Evolutionary conservation across 2,113 vertebrate genomes (phyloP), one percentile per base, ranked within the genome.

Genomic region (Motacilla tschutschensis): DNA sequence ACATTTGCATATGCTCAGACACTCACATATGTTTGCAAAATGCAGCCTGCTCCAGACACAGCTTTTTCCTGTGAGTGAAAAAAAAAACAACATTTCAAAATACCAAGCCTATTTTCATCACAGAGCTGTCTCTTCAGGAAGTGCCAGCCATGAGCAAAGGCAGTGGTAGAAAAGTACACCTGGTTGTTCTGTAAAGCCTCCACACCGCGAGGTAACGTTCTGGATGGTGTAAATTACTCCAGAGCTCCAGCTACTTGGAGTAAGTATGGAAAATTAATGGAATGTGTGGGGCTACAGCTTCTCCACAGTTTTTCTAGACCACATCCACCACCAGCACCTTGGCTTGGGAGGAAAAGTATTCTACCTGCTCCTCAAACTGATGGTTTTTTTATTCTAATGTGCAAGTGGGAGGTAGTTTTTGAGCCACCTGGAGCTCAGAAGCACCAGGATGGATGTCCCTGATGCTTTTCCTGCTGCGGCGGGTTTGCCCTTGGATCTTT

Each of bases 1-100:
- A 92, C 91, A 92, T 94, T 95, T 92, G 71, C 88, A 92, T 91
- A 85, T 43, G 72, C 38, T 54, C 82, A 76, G 71, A 90, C 71
- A 51, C 59, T 71, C 46, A 81, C 92, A 90, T 91, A 86, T 86
- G 92, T 79, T 62, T 62, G 74, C 74, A 86, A 66, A 92, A 79
- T 7, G 21, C 51, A 69, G 58, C 8, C 77, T 65, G 33, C 21
- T 84, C 36, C 63, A 83, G 71, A 54, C 21, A 44, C 22, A 2
- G 41, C 8, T 40, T 50, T 71, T 36, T 47, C 4, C 41, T 28
- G 13, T 5, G 40, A 58, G 31, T 24, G 33, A 26, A 63, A 51
- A 41, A 36, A 58, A 55, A 47, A 24, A 26, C 6, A 25, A 46
- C 0, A 54, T 21, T 60, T 71, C 24, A 47, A 86, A 66, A 40